Conservation (phyloP, 2,888 invertebrate genomes). For the Entomobrya proxima region DNA sequence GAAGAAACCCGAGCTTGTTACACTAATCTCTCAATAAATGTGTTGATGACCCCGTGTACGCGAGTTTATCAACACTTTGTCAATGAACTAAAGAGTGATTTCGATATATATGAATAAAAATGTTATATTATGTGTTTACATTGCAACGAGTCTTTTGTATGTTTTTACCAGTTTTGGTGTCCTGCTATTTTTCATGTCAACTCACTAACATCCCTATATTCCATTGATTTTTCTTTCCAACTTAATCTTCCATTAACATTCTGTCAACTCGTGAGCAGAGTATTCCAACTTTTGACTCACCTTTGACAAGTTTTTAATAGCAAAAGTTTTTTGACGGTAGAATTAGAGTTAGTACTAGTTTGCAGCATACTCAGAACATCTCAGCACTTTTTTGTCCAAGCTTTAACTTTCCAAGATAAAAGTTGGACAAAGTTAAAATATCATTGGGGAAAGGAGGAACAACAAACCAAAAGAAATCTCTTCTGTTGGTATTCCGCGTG, state of each 20-base stretch:
- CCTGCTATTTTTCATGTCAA: no score
- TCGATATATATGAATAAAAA: no score
- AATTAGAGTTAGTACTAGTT: background rate
- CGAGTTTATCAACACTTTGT: no score
- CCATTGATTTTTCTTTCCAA: background rate
- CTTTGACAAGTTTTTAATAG: slow-evolving; percentile 39
- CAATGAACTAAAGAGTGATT: no score
- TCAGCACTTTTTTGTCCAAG: background rate
- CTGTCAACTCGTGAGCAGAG: slow-evolving; percentile 17
- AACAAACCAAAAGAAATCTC: background rate
- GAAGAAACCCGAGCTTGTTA: no score
- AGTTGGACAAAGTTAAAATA: no score
- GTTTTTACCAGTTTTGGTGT: no score
- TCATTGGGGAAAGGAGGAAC: slow-evolving; percentile 1
- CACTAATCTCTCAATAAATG: no score
- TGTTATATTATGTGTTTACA: no score
- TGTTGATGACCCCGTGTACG: no score
- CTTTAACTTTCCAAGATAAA: background rate
- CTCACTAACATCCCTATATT: no score
- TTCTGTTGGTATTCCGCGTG: background rate
- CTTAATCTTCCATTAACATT: slow-evolving; percentile 42
- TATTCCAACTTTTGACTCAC: background rate
- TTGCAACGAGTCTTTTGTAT: no score
- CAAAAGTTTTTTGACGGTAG: slow-evolving; percentile 8
- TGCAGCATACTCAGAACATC: background rate